A percentile compares a stretch with the other conserved stretches of the same genome.
These are phyloP conservation scores for Eublepharis macularius DNA, from an alignment of 2,113 vertebrate genomes.

Conservation along the genomic window DNA sequence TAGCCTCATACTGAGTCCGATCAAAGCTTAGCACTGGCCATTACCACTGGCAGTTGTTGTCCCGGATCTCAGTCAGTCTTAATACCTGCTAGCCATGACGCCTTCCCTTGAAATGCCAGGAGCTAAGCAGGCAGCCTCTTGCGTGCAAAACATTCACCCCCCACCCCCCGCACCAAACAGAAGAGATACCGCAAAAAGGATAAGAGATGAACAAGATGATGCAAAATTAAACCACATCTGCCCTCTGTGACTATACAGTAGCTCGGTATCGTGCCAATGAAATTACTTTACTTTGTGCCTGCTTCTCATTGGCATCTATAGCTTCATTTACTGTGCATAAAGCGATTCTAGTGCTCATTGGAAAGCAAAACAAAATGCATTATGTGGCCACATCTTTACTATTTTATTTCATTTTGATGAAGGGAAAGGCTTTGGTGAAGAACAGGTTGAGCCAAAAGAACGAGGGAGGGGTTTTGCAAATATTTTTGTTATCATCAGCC, in stretches of 20 bases:
- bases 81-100: no score
- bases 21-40: no score
- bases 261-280: neutral
- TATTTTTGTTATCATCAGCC: neutral
- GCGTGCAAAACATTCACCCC: no score
- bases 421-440: neutral
- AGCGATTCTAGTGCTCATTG: neutral
- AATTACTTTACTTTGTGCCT: neutral
- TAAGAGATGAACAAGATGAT: neutral
- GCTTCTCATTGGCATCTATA: neutral
- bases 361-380: neutral
- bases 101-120: no score
- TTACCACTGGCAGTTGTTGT: no score
- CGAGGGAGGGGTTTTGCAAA: neutral
- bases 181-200: neutral
- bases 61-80: no score
- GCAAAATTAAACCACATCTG: neutral
- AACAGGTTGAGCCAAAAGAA: neutral
- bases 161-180: neutral
- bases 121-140: no score
- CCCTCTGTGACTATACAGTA: no score
- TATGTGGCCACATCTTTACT: neutral
- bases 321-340: neutral
- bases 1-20: neutral
- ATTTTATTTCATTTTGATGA: neutral